A percentile compares a stretch with the other conserved stretches of the same genome.
Evolutionary conservation across 2,113 vertebrate species (phyloP).

Genomic region (Pycnonotus jocosus): DNA sequence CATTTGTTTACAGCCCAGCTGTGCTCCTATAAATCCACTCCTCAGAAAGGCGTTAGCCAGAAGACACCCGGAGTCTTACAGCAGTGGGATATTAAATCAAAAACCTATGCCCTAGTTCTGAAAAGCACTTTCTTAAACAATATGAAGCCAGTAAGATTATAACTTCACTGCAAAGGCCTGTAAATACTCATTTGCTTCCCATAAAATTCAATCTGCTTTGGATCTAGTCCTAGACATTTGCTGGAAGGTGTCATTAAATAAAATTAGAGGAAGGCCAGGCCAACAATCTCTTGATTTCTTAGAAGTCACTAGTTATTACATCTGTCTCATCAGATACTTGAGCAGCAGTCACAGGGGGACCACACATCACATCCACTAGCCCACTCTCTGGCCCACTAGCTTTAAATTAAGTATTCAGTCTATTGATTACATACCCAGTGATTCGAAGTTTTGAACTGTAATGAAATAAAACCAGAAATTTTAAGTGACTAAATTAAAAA

Average conservation of each 20-base stretch:
- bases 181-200: neutral
- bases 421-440: neutral
- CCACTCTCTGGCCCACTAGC: neutral
- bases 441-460: neutral
- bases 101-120: neutral
- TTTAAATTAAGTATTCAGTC: neutral
- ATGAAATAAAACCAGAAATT: neutral
- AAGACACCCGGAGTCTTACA: neutral
- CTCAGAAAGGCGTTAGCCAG: neutral
- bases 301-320: neutral
- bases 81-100: neutral
- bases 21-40: neutral
- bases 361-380: neutral
- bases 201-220: slow-evolving; percentile 18
- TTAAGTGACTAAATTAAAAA: neutral
- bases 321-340: neutral
- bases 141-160: neutral
- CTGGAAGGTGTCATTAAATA: slow-evolving; percentile 23
- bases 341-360: neutral
- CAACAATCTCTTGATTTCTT: neutral
- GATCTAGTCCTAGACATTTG: neutral
- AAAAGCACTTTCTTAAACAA: neutral
- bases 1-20: neutral
- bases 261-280: neutral
- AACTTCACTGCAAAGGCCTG: neutral